Evolutionary conservation across 1,140 invertebrate genomes (phyloP).

Genomic region (Mylabris phalerata): DNA sequence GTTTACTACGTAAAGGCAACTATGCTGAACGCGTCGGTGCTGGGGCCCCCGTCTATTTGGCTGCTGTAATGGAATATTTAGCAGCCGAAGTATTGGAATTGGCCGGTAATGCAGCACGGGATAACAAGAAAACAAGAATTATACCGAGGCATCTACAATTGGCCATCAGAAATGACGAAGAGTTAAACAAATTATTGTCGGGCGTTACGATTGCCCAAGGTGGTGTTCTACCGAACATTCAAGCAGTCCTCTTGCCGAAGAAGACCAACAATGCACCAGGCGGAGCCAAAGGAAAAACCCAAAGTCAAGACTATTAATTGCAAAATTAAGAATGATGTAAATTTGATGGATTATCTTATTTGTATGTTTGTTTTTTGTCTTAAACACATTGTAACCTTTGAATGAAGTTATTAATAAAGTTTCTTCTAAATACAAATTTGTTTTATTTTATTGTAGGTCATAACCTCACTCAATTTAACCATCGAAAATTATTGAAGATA

Average conservation of each 20-base stretch:
- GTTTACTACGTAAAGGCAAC: conserved; percentile 62
- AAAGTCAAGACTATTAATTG: too few relatives aligned
- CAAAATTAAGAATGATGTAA: too few relatives aligned
- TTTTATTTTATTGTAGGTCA: too few relatives aligned
- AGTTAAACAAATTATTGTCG: conserved; percentile 69
- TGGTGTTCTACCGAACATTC: conserved; percentile 75
- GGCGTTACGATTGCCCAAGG: conserved; percentile 79
- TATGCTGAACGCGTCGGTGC: conserved; percentile 64
- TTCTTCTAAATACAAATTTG: too few relatives aligned
- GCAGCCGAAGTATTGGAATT: conserved; percentile 70
- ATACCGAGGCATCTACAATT: conserved; percentile 76
- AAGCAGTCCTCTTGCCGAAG: conserved; percentile 58
- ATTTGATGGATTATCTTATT: too few relatives aligned
- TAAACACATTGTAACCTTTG: too few relatives aligned
- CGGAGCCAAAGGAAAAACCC: too few relatives aligned
- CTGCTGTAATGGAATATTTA: conserved; percentile 56
- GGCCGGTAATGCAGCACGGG: conserved; percentile 68
- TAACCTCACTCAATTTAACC: too few relatives aligned
- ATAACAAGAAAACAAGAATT: conserved; percentile 60
- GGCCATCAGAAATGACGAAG: conserved; percentile 81
- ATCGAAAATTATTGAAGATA: too few relatives aligned
- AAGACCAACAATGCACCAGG: conserved; percentile 37
- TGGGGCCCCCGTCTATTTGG: conserved; percentile 64
- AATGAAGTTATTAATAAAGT: too few relatives aligned
- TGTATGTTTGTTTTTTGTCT: too few relatives aligned